A percentile compares a stretch with the other conserved stretches of the same genome.
phyloP scores from a whole-genome alignment of 1,140 invertebrate genomes.

The Papilio xuthus region DNA sequence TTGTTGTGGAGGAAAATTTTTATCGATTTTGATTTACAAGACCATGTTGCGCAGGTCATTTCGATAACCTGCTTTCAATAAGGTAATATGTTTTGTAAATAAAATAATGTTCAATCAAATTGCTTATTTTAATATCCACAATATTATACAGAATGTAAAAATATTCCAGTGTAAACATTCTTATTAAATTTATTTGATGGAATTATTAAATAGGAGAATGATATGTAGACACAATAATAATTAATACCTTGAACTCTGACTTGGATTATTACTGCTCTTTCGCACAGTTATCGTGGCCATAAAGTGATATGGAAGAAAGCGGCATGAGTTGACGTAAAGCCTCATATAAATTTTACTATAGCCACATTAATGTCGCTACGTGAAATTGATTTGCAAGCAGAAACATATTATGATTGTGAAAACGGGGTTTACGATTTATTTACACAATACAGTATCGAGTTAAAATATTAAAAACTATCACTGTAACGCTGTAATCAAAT shows the following conservation, averaged over 20 bases:
- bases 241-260: conserved; percentile 50
- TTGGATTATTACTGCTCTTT: conserved; percentile 37
- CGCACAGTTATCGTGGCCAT: conserved; percentile 60
- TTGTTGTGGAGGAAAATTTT: background rate
- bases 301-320: conserved; percentile 71
- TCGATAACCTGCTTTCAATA: conserved; percentile 24
- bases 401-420: conserved; percentile 82
- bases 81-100: conserved; percentile 22
- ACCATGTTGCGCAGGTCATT: conserved; percentile 28
- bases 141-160: background rate
- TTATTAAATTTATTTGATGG: background rate
- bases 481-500: conserved; percentile 54
- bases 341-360: conserved; percentile 81
- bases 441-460: conserved; percentile 76
- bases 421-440: conserved; percentile 81
- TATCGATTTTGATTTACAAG: conserved; percentile 35
- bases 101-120: conserved; percentile 21
- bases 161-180: background rate
- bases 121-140: conserved; percentile 16
- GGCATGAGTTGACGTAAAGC: conserved; percentile 71
- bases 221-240: conserved; percentile 35
- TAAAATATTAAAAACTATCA: conserved; percentile 73
- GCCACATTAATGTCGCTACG: conserved; percentile 80
- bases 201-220: background rate
- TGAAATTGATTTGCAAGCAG: conserved; percentile 81